phyloP scores from a whole-genome alignment of 2,797 vertebrate genomes.

The Pipistrellus pipistrellus region DNA sequence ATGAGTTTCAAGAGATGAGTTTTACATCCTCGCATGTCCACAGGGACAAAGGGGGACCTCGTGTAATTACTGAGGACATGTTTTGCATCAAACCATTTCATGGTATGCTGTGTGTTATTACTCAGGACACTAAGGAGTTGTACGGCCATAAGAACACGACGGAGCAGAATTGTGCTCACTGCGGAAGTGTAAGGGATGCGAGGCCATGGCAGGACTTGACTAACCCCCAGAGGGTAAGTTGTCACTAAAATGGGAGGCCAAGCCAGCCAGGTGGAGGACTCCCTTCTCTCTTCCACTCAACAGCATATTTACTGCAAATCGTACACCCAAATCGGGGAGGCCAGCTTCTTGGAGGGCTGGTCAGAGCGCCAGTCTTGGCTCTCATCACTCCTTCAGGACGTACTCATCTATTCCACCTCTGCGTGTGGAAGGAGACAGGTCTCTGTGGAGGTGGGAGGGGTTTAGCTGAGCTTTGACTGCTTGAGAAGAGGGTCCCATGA shows the following conservation, averaged over 20 bases:
- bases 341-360: background rate
- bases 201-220: background rate
- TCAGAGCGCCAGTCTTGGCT: background rate
- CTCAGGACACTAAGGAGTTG: background rate
- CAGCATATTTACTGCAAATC: background rate
- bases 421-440: background rate
- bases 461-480: background rate
- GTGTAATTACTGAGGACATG: background rate
- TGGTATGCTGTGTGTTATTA: background rate
- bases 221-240: background rate
- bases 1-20: background rate
- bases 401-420: background rate
- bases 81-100: constrained; percentile 38
- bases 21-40: background rate
- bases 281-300: background rate
- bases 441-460: background rate
- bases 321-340: background rate
- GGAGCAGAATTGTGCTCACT: background rate
- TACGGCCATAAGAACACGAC: background rate
- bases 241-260: background rate
- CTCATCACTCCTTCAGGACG: background rate
- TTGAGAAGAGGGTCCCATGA: background rate
- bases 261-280: background rate
- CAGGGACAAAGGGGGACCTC: background rate
- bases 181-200: background rate